phyloP scores from a whole-genome alignment of 2,797 vertebrate species.

The Lepilemur septentrionalis region DNA sequence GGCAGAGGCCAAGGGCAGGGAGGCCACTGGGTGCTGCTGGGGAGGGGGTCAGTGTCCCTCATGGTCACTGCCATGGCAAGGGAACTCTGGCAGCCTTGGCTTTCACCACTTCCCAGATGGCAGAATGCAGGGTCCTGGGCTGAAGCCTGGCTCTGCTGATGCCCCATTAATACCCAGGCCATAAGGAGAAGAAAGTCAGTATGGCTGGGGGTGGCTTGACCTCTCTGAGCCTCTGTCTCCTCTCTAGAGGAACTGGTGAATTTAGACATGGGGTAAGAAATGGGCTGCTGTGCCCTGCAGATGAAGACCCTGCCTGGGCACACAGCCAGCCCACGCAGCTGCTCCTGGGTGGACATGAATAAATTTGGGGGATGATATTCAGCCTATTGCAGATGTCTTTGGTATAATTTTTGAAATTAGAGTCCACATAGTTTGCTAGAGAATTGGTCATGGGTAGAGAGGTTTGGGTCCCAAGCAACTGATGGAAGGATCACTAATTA shows the following conservation, averaged over 20 bases:
- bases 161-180: not conserved
- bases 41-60: not conserved
- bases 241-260: not conserved
- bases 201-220: too few relatives aligned
- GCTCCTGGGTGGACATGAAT: not conserved
- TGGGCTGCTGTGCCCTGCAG: not conserved
- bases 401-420: not conserved
- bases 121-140: not conserved
- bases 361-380: not conserved
- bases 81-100: not conserved
- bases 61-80: not conserved
- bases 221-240: not conserved
- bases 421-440: not conserved
- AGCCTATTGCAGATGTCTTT: not conserved
- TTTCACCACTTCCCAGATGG: not conserved
- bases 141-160: not conserved
- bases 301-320: not conserved
- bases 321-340: not conserved
- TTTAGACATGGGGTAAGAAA: not conserved
- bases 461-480: not conserved
- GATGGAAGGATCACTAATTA: not conserved
- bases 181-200: not conserved
- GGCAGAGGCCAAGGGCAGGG: not conserved
- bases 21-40: not conserved
- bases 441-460: not conserved